Evolutionary conservation across 1,140 invertebrate species (phyloP).

Genomic region (Drosophila lacertosa): DNA sequence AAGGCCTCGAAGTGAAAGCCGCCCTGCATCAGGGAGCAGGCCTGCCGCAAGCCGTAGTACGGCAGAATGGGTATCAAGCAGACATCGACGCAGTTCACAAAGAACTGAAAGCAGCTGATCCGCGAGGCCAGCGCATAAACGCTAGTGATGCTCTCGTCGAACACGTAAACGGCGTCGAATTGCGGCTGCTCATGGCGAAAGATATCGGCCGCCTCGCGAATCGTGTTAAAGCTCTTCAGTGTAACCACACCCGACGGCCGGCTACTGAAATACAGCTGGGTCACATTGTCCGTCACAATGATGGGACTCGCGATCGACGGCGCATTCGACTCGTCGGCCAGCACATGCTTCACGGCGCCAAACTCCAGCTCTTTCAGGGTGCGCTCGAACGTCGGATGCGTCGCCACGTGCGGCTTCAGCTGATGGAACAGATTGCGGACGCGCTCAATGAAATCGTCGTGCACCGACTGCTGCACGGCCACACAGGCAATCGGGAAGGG

Average conservation of each 20-base stretch:
- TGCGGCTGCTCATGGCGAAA: conserved; percentile 32
- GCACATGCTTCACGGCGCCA: conserved; percentile 39
- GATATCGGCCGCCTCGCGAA: conserved; percentile 15
- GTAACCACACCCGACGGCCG: conserved; percentile 50
- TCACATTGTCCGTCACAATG: conserved; percentile 44
- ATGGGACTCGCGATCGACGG: conserved; percentile 61
- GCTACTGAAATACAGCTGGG: conserved; percentile 57
- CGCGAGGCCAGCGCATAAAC: conserved; percentile 39
- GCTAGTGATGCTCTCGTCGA: conserved; percentile 48
- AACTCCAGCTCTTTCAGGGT: conserved; percentile 15
- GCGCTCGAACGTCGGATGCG: conserved; percentile 52
- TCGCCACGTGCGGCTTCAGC: conserved; percentile 58
- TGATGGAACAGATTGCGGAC: conserved; percentile 52
- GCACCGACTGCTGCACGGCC: conserved; percentile 47
- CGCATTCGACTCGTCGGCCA: conserved; percentile 48
- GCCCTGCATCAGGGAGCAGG: conserved; percentile 22
- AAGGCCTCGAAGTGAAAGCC: conserved; percentile 61
- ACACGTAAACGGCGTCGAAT: conserved; percentile 46
- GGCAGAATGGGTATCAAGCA: conserved; percentile 54
- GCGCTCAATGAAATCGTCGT: conserved; percentile 53
- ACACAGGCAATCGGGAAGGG: conserved; percentile 53
- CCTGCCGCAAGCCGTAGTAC: conserved; percentile 12
- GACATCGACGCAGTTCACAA: conserved; percentile 59
- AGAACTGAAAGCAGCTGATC: conserved; percentile 45
- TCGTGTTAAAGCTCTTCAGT: conserved; percentile 34